phyloP scores from a whole-genome alignment of 2,888 invertebrate species.

The Thalpophila matura region DNA sequence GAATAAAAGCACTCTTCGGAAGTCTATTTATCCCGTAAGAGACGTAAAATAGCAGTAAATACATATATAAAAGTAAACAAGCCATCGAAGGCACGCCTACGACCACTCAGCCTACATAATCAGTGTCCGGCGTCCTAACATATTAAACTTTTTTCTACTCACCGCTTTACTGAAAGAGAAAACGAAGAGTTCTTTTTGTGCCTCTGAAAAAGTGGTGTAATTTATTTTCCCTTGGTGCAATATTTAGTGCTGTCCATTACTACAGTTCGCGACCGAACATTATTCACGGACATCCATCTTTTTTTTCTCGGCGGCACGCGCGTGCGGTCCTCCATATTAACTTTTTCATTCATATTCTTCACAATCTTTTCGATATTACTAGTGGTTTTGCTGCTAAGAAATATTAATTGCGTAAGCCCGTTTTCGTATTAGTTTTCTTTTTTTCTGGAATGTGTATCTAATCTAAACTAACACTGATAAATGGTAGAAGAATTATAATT shows the following conservation, averaged over 20 bases:
- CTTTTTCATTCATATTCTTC: conserved; percentile 85
- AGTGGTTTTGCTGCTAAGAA: conserved; percentile 65
- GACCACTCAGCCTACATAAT: conserved; percentile 60
- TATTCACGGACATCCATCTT: conserved; percentile 89
- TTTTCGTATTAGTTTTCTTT: conserved; percentile 42
- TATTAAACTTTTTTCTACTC: conserved; percentile 86
- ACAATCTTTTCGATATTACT: conserved; percentile 78
- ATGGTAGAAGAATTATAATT: neutral
- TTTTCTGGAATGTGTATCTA: conserved; percentile 10
- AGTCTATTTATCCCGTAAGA: conserved; percentile 10
- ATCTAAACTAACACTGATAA: conserved; percentile 11
- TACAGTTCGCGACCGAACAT: conserved; percentile 90
- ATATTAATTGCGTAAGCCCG: conserved; percentile 60
- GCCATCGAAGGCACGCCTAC: conserved; percentile 37
- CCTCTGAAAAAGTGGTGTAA: conserved; percentile 88
- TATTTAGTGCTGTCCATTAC: conserved; percentile 91
- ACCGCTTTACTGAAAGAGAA: conserved; percentile 81
- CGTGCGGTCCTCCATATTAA: conserved; percentile 84
- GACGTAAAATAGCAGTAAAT: conserved; percentile 55
- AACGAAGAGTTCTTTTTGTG: conserved; percentile 88
- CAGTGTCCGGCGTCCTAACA: conserved; percentile 73
- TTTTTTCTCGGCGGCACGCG: conserved; percentile 82
- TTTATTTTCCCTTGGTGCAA: conserved; percentile 90
- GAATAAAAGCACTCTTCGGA: neutral
- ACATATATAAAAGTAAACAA: conserved; percentile 49